Evolutionary conservation across 2,888 invertebrate genomes (phyloP), one percentile per base, ranked within the genome.

Genomic region (Stratiomys singularior): DNA sequence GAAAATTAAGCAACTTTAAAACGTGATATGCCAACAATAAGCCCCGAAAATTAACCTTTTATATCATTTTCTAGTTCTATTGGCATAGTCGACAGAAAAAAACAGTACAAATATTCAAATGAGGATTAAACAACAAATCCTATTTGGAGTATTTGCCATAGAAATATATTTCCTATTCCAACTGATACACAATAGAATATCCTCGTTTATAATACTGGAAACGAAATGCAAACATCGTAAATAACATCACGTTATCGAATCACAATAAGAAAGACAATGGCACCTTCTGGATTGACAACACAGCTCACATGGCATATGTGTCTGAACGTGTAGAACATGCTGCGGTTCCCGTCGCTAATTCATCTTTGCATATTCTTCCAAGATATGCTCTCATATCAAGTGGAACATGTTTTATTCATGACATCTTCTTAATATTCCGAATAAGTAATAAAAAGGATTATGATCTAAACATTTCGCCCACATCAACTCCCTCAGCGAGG

Each of bases 371-470:
- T 79, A 77, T 79, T 77, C 77, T 79, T 67, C 58, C 13, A 13
- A 67, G 74, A 67, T 74, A 64, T 76, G 44, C 67, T 78, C 66
- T 76, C 66, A 77, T 74, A 72, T 46, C 60, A 18, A 79, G 77
- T 58, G 46, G 27, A 60, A 64, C 74, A 79, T 79, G 79, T 79
- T 77, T 79, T 79, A 79, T 79, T 79, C 79, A 79, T 79, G 69
- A 28, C 64, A 52, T 47, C 76, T 77, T 30, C 77, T 77, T 77
- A 79, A 77, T 79, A 79, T 79, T 77, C 77, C 30, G 71, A 77
- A 77, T 79, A 77, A 79, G 79, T 79, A 79, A 79, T 79, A 77
- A 79, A 79, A 74, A 76, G 76, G 76, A 77, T 77, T 77, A 77
- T 71, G 25, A 56, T 66, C 18, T 64, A 46, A 60, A 30, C 23